Base-by-base conservation (phyloP, 2,797 vertebrate species). In the Sciaenops ocellatus region DNA sequence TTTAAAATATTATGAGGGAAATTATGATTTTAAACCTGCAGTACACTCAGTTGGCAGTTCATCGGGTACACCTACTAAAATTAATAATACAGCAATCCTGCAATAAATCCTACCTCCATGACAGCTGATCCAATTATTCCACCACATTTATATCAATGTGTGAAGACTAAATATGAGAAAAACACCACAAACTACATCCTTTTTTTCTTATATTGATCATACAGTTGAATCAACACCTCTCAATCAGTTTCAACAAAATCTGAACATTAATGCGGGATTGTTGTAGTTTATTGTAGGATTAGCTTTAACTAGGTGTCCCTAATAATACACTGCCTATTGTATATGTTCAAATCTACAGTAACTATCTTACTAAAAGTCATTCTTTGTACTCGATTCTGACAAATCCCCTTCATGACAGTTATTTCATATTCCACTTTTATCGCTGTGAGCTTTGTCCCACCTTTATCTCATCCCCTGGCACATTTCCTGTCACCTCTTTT, bases 31-130 rank as follows among this genome's bases (percentile, higher is more conserved):
- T 17, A n/a, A 54, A 55, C 7, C 26, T 67, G 17, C 73, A 17
- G 44, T 69, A 16, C 11, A 34, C 15, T 62, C n/a, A 22, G 54
- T 41, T 46, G 7, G 6, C 9, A 42, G 42, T 16, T 46, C 13
- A 48, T 3, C 7, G 48, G 13, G 48, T 67, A 6, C 64, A 66
- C 20, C 28, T 24, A 51, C 30, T 52, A 11, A 10, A 52, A 51
- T 61, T 7, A 54, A 7, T 62, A 54, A 47, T 26, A 11, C 6
- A 68, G 52, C 12, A 44, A 68, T 54, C 48, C 20, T 54, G 20
- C 16, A 70, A 50, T 71, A 18, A 64, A 70, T 50, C 48, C 20
- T 5, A 4, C 26, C 9, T 38, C 54, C n/a, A 55, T 62, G 50
- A 52, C 47, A 13, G 4, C 17, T 54, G 15, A 38, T 20, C n/a